Evolutionary conservation across 2,888 invertebrate species (phyloP), one percentile per base, ranked within the genome.

Genomic region (Lasioglossum pauxillum): DNA sequence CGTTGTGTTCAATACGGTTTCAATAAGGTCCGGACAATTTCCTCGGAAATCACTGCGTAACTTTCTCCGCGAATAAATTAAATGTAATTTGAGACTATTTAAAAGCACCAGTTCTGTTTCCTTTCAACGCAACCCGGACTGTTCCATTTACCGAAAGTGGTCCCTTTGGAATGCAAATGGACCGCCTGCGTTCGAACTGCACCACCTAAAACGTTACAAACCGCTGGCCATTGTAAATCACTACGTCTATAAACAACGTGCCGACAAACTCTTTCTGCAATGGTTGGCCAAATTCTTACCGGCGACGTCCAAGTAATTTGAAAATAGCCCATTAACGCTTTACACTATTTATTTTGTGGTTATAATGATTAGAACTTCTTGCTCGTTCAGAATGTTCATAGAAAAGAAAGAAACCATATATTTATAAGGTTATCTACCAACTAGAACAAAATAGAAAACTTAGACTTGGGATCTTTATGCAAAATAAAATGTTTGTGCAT

Each of bases 101-200:
- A 46, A 41, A 46, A n/a, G 10, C 19, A 64, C 64, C 35, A 49
- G 67, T 80, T 49, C 31, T 46, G 19, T 44, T 64, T n/a, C 64
- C 31, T 46, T 64, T 64, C 73, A 60, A 27, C 16, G 35, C 12
- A n/a, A 31, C 41, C 31, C 35, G 38, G 27, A 38, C 27, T 46
- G 64, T 74, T 74, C 67, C 67, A 49, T 74, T 80, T 74, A 49
- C n/a, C 41, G n/a, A 46, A 80, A 80, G 19, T 60, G 79, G 64
- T 46, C 19, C 44, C 46, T 74, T 74, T 38, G 27, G 38, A 67
- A 74, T 80, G 74, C 38, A 80, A 80, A 67, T 67, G 46, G 74
- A 38, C 41, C 31, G 27, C 31, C 44, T 44, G 16, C 60, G 12
- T 41, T 60, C 60, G 60, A 44, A 73, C 31, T 44, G 57, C 38